Evolutionary conservation across 2,888 invertebrate genomes (phyloP), one percentile per base, ranked within the genome.

Genomic region (Diogma glabrata): DNA sequence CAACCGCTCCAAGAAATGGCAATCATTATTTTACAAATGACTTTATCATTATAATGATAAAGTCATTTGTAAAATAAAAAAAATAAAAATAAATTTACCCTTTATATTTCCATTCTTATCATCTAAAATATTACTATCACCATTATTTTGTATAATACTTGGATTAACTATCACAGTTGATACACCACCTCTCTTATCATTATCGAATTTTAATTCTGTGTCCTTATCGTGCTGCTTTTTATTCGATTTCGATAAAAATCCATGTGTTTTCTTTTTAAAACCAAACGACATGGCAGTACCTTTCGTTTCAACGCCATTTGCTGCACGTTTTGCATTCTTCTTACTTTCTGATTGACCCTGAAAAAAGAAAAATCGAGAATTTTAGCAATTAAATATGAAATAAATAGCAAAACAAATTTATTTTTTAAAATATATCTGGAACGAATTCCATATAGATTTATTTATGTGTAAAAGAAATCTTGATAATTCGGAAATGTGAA

Each of bases 251-350:
- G 75, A 71, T 19, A 43, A 22, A 23, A 43, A 43, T 24, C 46
- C 46, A 38, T 71, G 64, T 40, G 77, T 76, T 51, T 83, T 78
- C 53, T 84, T 77, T 49, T 84, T 82, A 71, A 89, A 89, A 47
- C 89, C 89, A 67, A 89, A 89, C 40, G 88, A 87, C 64, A 85
- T 87, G 52, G 87, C 82, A 56, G 87, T 83, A 49, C 88, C 88
- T 59, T 68, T 70, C 53, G 70, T 70, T 52, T 70, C 68, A 30
- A 64, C 57, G 23, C 50, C 57, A 28, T 70, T 67, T 28, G 64
- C 57, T 43, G 50, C 51, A 47, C 51, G 50, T 51, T 55, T 55
- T 24, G 55, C 54, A 33, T 47, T 47, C 48, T 56, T 58, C 50
- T 58, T 70, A 60, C 70, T 70, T 63, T 70, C 70, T 55, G 69